phyloP scores from a whole-genome alignment of 2,888 invertebrate species.

The Dichetophora obliterata region DNA sequence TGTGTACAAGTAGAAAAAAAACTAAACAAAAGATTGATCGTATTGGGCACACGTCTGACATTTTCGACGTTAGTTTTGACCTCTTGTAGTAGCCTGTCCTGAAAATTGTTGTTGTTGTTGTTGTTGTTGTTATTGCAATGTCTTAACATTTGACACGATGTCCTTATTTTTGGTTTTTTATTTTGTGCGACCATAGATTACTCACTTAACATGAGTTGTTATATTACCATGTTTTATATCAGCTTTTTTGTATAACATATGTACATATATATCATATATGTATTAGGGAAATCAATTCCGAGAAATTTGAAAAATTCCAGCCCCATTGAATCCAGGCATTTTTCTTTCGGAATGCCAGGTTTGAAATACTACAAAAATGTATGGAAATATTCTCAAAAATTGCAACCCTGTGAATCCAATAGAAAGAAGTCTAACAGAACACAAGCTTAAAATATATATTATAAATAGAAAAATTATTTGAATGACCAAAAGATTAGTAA shows the following conservation, averaged over 20 bases:
- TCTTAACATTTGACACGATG: constrained; percentile 68
- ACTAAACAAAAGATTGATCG: constrained; percentile 40
- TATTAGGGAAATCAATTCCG: no score
- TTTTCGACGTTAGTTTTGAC: neutral
- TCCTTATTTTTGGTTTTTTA: constrained; percentile 53
- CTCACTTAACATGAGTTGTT: constrained; percentile 50
- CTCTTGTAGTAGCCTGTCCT: neutral
- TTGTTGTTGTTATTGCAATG: constrained; percentile 57
- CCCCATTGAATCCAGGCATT: no score
- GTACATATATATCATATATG: no score
- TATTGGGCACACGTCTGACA: constrained; percentile 41
- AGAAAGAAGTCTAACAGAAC: no score
- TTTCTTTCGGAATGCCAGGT: no score
- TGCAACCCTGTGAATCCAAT: no score
- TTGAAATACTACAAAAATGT: no score
- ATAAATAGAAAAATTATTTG: no score
- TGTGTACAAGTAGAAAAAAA: neutral
- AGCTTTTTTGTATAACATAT: constrained; percentile 35
- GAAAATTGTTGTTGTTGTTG: constrained; percentile 7
- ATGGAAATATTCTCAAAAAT: no score
- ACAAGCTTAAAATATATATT: no score
- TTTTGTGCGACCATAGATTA: constrained; percentile 41
- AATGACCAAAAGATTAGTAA: no score
- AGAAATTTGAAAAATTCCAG: no score
- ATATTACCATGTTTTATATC: neutral